A percentile compares a stretch with the other conserved stretches of the same genome.
These are phyloP conservation scores for Aplochiton taeniatus DNA, from an alignment of 2,797 vertebrate genomes.

Conservation along the genomic window DNA sequence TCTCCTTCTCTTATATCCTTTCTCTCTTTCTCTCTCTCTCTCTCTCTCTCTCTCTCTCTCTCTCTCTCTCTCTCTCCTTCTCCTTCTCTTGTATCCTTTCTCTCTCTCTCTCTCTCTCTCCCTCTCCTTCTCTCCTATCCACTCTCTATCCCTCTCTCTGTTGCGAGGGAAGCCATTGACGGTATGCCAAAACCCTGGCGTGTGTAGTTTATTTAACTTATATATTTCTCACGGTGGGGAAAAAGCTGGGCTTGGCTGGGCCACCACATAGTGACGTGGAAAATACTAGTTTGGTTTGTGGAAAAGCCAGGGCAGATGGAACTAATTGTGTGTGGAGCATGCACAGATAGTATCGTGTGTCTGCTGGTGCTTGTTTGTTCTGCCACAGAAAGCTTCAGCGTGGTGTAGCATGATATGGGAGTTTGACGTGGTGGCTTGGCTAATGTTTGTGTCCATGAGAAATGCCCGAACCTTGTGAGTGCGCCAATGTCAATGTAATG, in stretches of 20 bases:
- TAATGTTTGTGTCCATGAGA: neutral
- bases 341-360: constrained; percentile 18
- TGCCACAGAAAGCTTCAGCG: neutral
- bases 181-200: constrained; percentile 33
- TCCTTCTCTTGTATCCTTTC: neutral
- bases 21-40: neutral
- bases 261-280: constrained; percentile 28
- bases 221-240: constrained; percentile 41
- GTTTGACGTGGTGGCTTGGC: neutral
- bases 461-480: neutral
- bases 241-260: constrained; percentile 15
- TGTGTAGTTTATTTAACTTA: constrained; percentile 41
- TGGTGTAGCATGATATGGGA: neutral
- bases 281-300: constrained; percentile 38
- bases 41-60: neutral
- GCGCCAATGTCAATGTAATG: neutral
- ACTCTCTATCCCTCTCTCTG: constrained; percentile 26
- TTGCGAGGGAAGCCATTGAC: constrained; percentile 35
- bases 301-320: constrained; percentile 25
- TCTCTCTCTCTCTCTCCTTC: neutral
- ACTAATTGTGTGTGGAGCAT: constrained; percentile 32
- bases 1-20: neutral
- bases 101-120: neutral
- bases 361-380: constrained; percentile 8
- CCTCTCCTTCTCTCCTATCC: too few relatives aligned